Evolutionary conservation across 2,888 invertebrate species (phyloP).

Genomic region (Apamea sordens): DNA sequence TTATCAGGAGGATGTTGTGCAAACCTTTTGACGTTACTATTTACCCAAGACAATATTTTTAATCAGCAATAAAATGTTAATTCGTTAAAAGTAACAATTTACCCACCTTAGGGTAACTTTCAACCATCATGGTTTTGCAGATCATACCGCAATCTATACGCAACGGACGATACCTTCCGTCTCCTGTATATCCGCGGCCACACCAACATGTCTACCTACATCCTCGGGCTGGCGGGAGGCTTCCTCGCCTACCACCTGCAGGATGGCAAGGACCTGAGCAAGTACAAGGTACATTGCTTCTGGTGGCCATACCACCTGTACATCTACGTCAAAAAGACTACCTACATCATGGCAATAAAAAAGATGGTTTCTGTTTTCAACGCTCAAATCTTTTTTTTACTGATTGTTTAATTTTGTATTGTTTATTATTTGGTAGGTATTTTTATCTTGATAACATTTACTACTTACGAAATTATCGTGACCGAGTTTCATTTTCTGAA

Average conservation of each 20-base stretch:
- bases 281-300: slow-evolving; percentile 71
- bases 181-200: slow-evolving; percentile 82
- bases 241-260: slow-evolving; percentile 81
- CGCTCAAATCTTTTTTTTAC: not conserved
- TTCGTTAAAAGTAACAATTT: not conserved
- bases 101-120: not conserved
- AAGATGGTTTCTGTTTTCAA: not conserved
- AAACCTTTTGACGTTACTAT: not conserved
- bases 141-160: slow-evolving; percentile 78
- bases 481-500: not conserved
- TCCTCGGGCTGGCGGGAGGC: slow-evolving; percentile 83
- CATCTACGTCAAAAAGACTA: not conserved
- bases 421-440: not conserved
- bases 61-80: not conserved
- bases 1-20: not conserved
- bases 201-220: slow-evolving; percentile 84
- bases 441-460: not conserved
- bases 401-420: not conserved
- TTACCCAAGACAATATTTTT: not conserved
- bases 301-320: not conserved
- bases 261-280: slow-evolving; percentile 72
- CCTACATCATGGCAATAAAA: not conserved
- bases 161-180: slow-evolving; percentile 78
- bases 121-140: slow-evolving; percentile 64
- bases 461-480: not conserved